Percentiles rank a stretch among this genome's conserved stretches.
Evolutionary conservation across 2,888 invertebrate species (phyloP).

Genomic region (Cerastis leucographa): DNA sequence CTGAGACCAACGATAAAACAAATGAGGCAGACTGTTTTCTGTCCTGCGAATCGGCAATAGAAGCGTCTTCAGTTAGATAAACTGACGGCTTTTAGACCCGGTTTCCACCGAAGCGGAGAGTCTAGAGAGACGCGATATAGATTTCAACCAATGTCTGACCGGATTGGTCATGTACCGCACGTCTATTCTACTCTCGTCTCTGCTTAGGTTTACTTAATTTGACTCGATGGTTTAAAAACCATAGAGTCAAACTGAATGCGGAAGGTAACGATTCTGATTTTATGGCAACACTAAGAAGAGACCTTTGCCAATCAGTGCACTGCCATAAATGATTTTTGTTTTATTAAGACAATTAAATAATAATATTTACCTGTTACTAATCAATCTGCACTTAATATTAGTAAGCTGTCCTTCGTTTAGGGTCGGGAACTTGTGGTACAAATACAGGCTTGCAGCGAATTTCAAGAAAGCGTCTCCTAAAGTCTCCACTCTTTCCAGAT

Average conservation of each 20-base stretch:
- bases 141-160: not conserved
- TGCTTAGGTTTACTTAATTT: not conserved
- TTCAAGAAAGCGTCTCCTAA: conserved; percentile 97
- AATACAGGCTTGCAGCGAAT: conserved; percentile 93
- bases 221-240: not conserved
- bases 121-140: no score
- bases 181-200: not conserved
- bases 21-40: no score
- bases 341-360: not conserved
- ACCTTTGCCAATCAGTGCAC: not conserved
- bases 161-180: not conserved
- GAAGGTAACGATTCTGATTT: not conserved
- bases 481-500: conserved; percentile 96
- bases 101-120: not conserved
- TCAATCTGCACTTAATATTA: conserved; percentile 92
- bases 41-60: not conserved
- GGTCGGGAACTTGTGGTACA: conserved; percentile 92
- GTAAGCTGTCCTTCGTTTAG: conserved; percentile 95
- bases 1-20: no score
- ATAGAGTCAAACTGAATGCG: not conserved
- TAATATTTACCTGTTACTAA: conserved; percentile 94
- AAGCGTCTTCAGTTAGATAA: no score
- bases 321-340: not conserved
- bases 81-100: not conserved
- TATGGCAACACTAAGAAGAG: not conserved